Evolutionary conservation across 2,113 vertebrate genomes (phyloP), one percentile per base, ranked within the genome.

Genomic region (Ardeotis arabs): DNA sequence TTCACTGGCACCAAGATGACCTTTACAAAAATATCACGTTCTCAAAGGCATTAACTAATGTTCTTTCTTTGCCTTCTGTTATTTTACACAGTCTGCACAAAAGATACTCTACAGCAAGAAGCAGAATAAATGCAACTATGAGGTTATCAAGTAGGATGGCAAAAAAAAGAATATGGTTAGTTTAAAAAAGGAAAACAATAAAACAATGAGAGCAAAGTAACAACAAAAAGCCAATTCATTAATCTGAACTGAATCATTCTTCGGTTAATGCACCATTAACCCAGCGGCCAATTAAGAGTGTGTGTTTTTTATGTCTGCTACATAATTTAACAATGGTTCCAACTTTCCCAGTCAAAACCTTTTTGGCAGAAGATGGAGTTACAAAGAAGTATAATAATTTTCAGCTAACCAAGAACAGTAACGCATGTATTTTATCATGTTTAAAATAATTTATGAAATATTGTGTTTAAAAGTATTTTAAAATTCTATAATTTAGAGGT

Each of bases 231-330:
- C 2, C 12, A 60, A 29, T 33, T 59, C 4, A 50, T 81, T 15
- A 58, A 37, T 67, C 14, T 31, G 5, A 55, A 74, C 35, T 2
- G 11, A 69, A 53, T 74, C 1, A 37, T 66, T 87, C 11, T 49
- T 81, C 41, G 68, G 2, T 35, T 66, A 87, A 70, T 69, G 19
- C 14, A 55, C 4, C 15, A 27, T 70, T 87, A 67, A 72, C 12
- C 5, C 5, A 82, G 5, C 1, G 4, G 66, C 23, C 12, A 41
- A 6, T 60, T 35, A 52, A 27, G 0, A 41, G 1, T 29, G 2
- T 58, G 8, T 10, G 12, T 55, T 86, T 87, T 73, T 74, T 53
- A 35, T 45, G 11, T 55, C 31, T 78, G 20, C 14, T 59, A 20
- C 31, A 33, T 60, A 80, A 64, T 76, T 67, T 74, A 74, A 78